phyloP scores from a whole-genome alignment of 2,888 invertebrate species.

The Cheilosia grossa region DNA sequence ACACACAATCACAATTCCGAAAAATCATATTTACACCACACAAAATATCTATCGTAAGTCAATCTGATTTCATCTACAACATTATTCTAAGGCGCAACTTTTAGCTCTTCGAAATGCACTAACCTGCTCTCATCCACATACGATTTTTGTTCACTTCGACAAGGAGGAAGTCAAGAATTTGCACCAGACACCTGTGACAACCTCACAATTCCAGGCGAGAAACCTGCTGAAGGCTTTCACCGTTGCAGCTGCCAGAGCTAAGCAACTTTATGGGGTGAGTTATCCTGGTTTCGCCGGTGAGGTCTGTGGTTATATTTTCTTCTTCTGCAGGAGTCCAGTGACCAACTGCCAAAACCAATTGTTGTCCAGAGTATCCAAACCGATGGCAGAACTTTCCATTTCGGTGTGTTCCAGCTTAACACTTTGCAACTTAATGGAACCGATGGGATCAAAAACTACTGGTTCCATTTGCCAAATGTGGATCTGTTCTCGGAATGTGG shows the following conservation, averaged over 20 bases:
- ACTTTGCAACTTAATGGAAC: constrained; percentile 87
- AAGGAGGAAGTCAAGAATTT: constrained; percentile 87
- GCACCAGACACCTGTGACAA: constrained; percentile 87
- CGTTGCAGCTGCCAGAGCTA: constrained; percentile 90
- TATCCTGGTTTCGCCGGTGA: not conserved
- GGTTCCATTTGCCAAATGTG: constrained; percentile 88
- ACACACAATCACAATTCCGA: constrained; percentile 85
- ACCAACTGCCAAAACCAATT: constrained; percentile 89
- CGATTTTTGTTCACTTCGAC: constrained; percentile 89
- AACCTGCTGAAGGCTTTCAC: constrained; percentile 90
- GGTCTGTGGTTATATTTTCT: not conserved
- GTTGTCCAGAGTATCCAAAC: constrained; percentile 93
- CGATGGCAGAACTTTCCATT: constrained; percentile 90
- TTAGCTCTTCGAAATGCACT: constrained; percentile 77
- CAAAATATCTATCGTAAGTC: constrained; percentile 89
- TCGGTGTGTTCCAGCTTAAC: constrained; percentile 93
- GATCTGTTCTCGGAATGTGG: constrained; percentile 87
- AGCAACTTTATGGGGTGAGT: constrained; percentile 81
- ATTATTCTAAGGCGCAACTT: not conserved
- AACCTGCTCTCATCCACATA: constrained; percentile 86
- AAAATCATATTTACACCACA: constrained; percentile 87
- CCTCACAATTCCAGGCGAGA: constrained; percentile 88
- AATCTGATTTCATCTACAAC: not conserved
- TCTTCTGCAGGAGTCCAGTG: constrained; percentile 35
- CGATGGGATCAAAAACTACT: constrained; percentile 89